phyloP scores from a whole-genome alignment of 2,888 invertebrate species.

The Drosophila mercatorum region DNA sequence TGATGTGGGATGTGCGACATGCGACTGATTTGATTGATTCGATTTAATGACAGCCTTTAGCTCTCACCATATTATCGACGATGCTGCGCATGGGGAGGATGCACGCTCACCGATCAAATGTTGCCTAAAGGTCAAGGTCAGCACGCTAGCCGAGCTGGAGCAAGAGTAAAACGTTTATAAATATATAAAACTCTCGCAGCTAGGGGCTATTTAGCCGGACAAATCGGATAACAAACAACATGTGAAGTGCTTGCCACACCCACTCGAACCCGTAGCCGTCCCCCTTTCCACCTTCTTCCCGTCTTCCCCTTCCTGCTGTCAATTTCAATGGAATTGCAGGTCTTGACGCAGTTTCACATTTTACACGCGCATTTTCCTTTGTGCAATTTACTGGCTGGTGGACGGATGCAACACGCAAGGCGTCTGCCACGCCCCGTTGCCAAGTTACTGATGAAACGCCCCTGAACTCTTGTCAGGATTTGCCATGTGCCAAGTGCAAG shows the following conservation, averaged over 20 bases:
- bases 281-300: not conserved
- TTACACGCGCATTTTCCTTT: conserved; percentile 60
- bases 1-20: conserved; percentile 20
- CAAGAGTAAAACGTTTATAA: conserved; percentile 1
- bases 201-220: conserved; percentile 2
- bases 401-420: conserved; percentile 38
- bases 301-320: conserved; percentile 3
- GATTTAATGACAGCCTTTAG: conserved; percentile 46
- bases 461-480: conserved; percentile 69
- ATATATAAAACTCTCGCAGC: not conserved
- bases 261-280: not conserved
- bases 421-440: conserved; percentile 22
- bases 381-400: conserved; percentile 25
- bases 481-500: conserved; percentile 40
- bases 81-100: conserved; percentile 3
- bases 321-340: conserved; percentile 45
- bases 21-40: conserved; percentile 64
- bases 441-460: conserved; percentile 50
- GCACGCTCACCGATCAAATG: conserved; percentile 25
- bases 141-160: conserved; percentile 3
- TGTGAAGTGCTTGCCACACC: not conserved
- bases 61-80: conserved; percentile 3
- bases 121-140: conserved; percentile 34
- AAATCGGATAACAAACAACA: conserved; percentile 17
- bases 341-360: conserved; percentile 64